phyloP scores from a whole-genome alignment of 2,113 vertebrate genomes.

The Rhinichthys klamathensis region DNA sequence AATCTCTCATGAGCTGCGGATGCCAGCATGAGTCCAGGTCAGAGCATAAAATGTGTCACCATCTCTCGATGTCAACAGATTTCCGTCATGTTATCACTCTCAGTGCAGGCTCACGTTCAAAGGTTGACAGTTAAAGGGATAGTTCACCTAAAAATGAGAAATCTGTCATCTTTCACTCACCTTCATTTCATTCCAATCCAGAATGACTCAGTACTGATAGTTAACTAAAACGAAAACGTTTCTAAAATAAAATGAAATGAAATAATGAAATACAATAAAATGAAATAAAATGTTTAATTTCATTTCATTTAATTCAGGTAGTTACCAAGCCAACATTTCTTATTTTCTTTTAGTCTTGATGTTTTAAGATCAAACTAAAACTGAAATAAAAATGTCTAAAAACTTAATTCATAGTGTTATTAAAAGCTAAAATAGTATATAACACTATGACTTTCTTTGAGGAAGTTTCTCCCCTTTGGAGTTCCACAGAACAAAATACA shows the following conservation, averaged over 20 bases:
- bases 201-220: background rate
- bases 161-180: background rate
- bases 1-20: background rate
- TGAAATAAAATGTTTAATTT: no score
- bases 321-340: no score
- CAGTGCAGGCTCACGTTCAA: slow-evolving; percentile 49
- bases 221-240: background rate
- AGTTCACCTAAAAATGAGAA: background rate
- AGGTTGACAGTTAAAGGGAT: slow-evolving; percentile 27
- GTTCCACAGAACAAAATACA: no score
- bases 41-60: slow-evolving; percentile 56
- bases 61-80: slow-evolving; percentile 52
- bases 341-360: no score
- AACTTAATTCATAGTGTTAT: no score
- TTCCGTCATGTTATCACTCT: slow-evolving; percentile 59
- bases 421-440: no score
- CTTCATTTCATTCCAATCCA: background rate
- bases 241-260: background rate
- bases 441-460: background rate
- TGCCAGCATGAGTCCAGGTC: slow-evolving; percentile 34
- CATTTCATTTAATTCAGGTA: no score
- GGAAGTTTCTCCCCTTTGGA: background rate
- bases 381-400: no score
- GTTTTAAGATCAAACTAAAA: no score
- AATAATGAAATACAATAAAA: no score